Evolutionary conservation across 1,140 invertebrate species (phyloP), one percentile per base, ranked within the genome.

Genomic region (Macrosteles quadrilineatus): DNA sequence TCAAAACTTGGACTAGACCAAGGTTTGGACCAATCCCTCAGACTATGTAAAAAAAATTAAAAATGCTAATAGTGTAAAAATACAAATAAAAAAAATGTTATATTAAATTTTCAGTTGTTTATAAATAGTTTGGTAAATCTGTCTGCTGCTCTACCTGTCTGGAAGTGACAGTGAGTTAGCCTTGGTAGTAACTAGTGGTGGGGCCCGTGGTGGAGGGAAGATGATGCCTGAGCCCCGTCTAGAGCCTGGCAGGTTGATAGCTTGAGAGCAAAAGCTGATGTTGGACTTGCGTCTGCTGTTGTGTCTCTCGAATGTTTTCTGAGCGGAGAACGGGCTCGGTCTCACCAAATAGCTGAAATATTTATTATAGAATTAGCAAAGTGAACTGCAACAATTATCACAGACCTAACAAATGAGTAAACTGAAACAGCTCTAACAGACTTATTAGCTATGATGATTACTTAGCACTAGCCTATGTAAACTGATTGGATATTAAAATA

Each of bases 281-380:
- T 95, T 93, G 40, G 91, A 94, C 80, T 94, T 94, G n/a, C 93
- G 84, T 1, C 93, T 83, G 36, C 91, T 93, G 79, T 96, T 96
- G 81, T 95, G 93, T 1, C 93, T 83, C 76, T 95, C 94, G 80
- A 96, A 97, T 0, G 94, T 95, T 81, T 96, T 97, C 79, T 96
- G 93, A 3, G 93, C 94, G 27, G 93, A 95, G 77, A 96, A 96
- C 3, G 94, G 94, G 75, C 92, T 95, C 0, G 94, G 94, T 0
- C 94, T 85, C 9, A 97, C 92, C 72, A 96, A 81, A 72, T 95
- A 96, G 76, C 91, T 92, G 80, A 32, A 81, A 83, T 72, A 68
- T 72, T n/a, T n/a, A n/a, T n/a, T n/a, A n/a, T n/a, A n/a, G n/a
- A n/a, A n/a, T n/a, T n/a, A n/a, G n/a, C n/a, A n/a, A n/a, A n/a